These are phyloP conservation scores for Danio rerio DNA, from an alignment of 2,113 vertebrate species.

Conservation along the genomic window DNA sequence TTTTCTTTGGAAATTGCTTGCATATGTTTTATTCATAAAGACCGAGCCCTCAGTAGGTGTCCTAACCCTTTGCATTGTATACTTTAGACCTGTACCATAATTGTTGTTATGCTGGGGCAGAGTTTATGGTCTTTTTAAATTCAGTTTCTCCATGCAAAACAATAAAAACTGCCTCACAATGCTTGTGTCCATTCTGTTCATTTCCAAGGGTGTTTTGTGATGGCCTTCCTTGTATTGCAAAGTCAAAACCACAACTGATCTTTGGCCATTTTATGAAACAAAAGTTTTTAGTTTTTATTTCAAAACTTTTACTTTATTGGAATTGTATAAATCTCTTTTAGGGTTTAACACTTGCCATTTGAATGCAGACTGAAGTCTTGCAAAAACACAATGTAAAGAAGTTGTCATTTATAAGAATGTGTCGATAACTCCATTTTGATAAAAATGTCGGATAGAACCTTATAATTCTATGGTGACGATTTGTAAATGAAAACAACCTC, in stretches of 20 bases:
- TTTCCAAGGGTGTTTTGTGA: not conserved
- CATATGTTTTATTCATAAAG: constrained; percentile 46
- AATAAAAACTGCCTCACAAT: constrained; percentile 51
- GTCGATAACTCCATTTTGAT: too few species aligned
- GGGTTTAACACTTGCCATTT: too few species aligned
- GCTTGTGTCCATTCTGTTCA: not conserved
- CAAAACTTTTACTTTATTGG: too few species aligned
- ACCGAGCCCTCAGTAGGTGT: constrained; percentile 43
- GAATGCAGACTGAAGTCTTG: too few species aligned
- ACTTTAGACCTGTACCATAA: constrained; percentile 39
- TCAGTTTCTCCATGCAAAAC: constrained; percentile 45
- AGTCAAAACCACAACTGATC: not conserved
- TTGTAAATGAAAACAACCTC: too few species aligned
- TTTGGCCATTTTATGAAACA: too few species aligned
- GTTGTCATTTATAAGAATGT: too few species aligned
- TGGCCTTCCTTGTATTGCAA: not conserved
- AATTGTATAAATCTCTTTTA: too few species aligned
- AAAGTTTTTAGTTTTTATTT: too few species aligned
- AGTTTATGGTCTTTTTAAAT: constrained; percentile 51
- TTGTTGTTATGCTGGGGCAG: constrained; percentile 40
- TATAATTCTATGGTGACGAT: too few species aligned
- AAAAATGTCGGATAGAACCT: too few species aligned
- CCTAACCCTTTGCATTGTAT: constrained; percentile 49
- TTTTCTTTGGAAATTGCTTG: constrained; percentile 3
- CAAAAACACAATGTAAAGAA: too few species aligned